Percentiles rank a stretch among this genome's conserved stretches.
phyloP scores from a whole-genome alignment of 2,888 invertebrate genomes.

The Drosophila subquinaria region DNA sequence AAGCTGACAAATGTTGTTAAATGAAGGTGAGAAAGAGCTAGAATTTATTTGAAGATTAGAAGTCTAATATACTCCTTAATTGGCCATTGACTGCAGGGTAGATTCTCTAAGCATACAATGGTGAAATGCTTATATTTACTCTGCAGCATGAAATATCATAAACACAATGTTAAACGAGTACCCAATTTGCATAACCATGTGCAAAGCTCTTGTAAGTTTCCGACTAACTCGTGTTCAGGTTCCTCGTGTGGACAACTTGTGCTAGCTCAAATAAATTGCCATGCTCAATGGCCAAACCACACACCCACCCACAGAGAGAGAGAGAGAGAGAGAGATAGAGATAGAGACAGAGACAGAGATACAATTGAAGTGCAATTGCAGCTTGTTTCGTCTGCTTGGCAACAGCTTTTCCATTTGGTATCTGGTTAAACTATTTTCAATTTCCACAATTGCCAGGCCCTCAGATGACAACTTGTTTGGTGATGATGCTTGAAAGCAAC shows the following conservation, averaged over 20 bases:
- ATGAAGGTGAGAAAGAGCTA: no score
- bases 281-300: constrained; percentile 16
- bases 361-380: constrained; percentile 13
- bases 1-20: neutral
- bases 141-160: constrained; percentile 40
- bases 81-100: neutral
- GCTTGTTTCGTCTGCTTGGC: constrained; percentile 12
- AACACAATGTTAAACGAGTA: constrained; percentile 56
- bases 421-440: constrained; percentile 41
- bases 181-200: constrained; percentile 58
- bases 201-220: constrained; percentile 35
- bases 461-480: constrained; percentile 39
- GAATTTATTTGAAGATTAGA: no score
- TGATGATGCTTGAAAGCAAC: constrained; percentile 17
- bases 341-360: neutral
- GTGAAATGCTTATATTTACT: constrained; percentile 15
- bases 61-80: neutral
- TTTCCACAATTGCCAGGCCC: constrained; percentile 32
- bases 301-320: neutral
- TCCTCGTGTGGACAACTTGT: constrained; percentile 30
- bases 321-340: neutral
- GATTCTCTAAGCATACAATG: constrained; percentile 3
- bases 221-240: constrained; percentile 27
- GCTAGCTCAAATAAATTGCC: constrained; percentile 28
- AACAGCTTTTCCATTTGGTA: constrained; percentile 7